Evolutionary conservation across 2,797 vertebrate genomes (phyloP).

Genomic region (Melanogrammus aeglefinus): DNA sequence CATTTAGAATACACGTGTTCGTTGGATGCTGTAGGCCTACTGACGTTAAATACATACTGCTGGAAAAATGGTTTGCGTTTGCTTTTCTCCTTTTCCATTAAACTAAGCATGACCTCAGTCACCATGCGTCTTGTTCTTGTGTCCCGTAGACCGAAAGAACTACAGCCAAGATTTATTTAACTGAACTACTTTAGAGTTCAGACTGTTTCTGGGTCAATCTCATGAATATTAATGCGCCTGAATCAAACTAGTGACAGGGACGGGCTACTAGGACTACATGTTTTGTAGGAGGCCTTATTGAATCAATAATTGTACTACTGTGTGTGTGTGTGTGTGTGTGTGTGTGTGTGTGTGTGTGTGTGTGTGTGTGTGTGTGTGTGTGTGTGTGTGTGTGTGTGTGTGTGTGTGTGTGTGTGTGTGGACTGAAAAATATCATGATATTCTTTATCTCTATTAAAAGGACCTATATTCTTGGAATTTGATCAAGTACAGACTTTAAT

Average conservation of each 20-base stretch:
- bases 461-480: neutral
- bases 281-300: neutral
- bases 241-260: neutral
- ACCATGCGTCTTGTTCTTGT: neutral
- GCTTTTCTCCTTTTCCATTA: conserved; percentile 67
- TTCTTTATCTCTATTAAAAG: too few species aligned
- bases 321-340: too few species aligned
- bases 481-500: neutral
- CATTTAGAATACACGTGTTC: conserved; percentile 51
- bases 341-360: too few species aligned
- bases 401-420: too few species aligned
- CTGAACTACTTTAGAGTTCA: neutral
- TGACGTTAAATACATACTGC: conserved; percentile 73
- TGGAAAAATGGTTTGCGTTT: conserved; percentile 59
- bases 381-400: too few species aligned
- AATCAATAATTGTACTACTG: neutral
- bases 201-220: neutral
- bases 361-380: too few species aligned
- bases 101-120: conserved; percentile 71
- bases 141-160: neutral
- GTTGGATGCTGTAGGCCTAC: conserved; percentile 74
- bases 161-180: neutral
- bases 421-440: too few species aligned
- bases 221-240: neutral
- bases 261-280: neutral